These are phyloP conservation scores for Phalacrocorax brasilianus DNA, from an alignment of 2,113 vertebrate genomes.

Conservation along the genomic window DNA sequence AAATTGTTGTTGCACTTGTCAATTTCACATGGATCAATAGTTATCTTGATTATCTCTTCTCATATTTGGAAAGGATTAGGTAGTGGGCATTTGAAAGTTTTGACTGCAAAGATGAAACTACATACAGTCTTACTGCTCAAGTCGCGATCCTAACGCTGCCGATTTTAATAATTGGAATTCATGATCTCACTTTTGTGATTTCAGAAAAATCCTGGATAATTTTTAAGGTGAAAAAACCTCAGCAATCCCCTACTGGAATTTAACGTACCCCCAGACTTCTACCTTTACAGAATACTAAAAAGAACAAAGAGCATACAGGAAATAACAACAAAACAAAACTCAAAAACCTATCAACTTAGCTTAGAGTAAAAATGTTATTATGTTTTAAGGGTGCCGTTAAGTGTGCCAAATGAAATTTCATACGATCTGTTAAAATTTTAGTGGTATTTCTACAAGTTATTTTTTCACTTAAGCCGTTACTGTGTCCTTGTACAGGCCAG, in stretches of 20 bases:
- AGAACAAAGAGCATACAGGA: neutral
- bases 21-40: no score
- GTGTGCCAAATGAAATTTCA: neutral
- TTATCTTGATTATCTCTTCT: no score
- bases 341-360: neutral
- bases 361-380: neutral
- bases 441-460: neutral
- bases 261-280: neutral
- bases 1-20: neutral
- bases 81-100: neutral
- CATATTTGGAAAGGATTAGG: neutral
- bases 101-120: neutral
- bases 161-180: neutral
- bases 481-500: accelerated
- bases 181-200: neutral
- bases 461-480: neutral
- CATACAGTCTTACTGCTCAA: neutral
- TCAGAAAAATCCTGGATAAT: neutral
- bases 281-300: neutral
- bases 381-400: neutral
- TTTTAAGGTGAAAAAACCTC: neutral
- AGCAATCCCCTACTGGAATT: neutral
- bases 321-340: neutral
- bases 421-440: neutral
- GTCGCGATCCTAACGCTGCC: neutral